Evolutionary conservation across 2,888 invertebrate species (phyloP).

Genomic region (Athrips mouffetella): DNA sequence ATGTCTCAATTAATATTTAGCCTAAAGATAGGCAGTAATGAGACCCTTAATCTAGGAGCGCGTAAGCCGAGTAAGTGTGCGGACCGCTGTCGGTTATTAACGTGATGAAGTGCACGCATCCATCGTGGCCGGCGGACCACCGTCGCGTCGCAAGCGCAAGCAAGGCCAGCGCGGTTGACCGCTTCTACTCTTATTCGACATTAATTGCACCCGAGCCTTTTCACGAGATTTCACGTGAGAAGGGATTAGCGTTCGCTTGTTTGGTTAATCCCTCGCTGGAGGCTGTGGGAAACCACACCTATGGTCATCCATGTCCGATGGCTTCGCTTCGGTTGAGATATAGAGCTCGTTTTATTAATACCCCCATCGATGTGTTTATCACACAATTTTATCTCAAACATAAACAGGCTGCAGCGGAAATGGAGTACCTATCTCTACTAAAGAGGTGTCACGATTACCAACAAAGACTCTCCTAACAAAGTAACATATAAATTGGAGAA

Average conservation of each 20-base stretch:
- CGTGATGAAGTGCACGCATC: slow-evolving; percentile 67
- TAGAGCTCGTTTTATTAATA: slow-evolving; percentile 13
- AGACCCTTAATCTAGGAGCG: slow-evolving; percentile 63
- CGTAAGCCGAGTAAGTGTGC: slow-evolving; percentile 72
- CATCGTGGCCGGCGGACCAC: slow-evolving; percentile 55
- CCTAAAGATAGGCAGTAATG: slow-evolving; percentile 73
- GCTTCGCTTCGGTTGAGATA: slow-evolving; percentile 34
- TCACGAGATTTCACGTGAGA: slow-evolving; percentile 64
- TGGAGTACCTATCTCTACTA: slow-evolving; percentile 1
- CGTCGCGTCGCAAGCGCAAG: slow-evolving; percentile 27
- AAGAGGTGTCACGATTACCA: slow-evolving; percentile 29
- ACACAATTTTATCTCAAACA: slow-evolving; percentile 13
- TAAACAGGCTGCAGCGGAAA: slow-evolving; percentile 13
- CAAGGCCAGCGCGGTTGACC: neutral
- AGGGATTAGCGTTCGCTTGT: slow-evolving; percentile 63
- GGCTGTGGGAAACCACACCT: slow-evolving; percentile 49
- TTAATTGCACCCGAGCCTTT: slow-evolving; percentile 57
- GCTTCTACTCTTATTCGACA: slow-evolving; percentile 45
- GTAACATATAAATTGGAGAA: slow-evolving; percentile 47
- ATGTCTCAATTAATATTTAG: slow-evolving; percentile 76
- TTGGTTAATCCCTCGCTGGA: slow-evolving; percentile 58
- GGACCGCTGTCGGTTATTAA: slow-evolving; percentile 55
- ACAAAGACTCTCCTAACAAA: slow-evolving; percentile 35
- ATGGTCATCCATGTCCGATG: slow-evolving; percentile 38
- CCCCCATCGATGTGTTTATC: slow-evolving; percentile 6